Percentiles rank a stretch among this genome's conserved stretches.
phyloP scores from a whole-genome alignment of 2,888 invertebrate species.

The Microctonus hyperodae region DNA sequence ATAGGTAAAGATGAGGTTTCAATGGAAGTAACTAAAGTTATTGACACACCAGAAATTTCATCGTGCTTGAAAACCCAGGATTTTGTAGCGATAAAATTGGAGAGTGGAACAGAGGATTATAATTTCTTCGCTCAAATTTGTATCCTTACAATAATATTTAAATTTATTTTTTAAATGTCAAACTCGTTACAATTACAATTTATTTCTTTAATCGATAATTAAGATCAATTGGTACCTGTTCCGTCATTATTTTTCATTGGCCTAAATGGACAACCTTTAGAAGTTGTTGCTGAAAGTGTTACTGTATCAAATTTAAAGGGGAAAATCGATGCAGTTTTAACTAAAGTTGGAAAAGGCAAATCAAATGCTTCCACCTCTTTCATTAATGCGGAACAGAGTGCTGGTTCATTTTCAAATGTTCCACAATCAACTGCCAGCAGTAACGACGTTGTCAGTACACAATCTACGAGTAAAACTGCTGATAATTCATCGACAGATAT shows the following conservation, averaged over 20 bases:
- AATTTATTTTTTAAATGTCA: conserved; percentile 14
- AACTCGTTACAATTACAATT: conserved; percentile 8
- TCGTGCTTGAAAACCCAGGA: conserved; percentile 67
- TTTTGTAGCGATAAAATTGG: conserved; percentile 81
- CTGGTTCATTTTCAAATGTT: conserved; percentile 4
- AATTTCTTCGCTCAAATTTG: conserved; percentile 84
- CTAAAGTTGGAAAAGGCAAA: conserved; percentile 64
- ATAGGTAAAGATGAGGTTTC: conserved; percentile 81
- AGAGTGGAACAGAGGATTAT: conserved; percentile 77
- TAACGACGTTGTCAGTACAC: not conserved
- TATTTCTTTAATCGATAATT: conserved; percentile 20
- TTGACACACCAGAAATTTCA: conserved; percentile 69
- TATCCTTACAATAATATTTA: conserved; percentile 70
- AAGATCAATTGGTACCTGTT: conserved; percentile 77
- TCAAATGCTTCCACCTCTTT: conserved; percentile 44
- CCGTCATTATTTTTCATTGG: conserved; percentile 91
- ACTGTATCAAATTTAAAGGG: conserved; percentile 69
- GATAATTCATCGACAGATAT: not conserved
- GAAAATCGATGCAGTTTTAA: conserved; percentile 72
- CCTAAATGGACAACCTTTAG: conserved; percentile 79
- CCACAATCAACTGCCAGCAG: not conserved
- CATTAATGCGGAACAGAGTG: conserved; percentile 49
- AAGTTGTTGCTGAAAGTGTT: conserved; percentile 75
- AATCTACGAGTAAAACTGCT: not conserved
- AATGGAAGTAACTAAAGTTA: conserved; percentile 68